Conservation (phyloP, 2,888 invertebrate species). For the Heteropelma amictum region DNA sequence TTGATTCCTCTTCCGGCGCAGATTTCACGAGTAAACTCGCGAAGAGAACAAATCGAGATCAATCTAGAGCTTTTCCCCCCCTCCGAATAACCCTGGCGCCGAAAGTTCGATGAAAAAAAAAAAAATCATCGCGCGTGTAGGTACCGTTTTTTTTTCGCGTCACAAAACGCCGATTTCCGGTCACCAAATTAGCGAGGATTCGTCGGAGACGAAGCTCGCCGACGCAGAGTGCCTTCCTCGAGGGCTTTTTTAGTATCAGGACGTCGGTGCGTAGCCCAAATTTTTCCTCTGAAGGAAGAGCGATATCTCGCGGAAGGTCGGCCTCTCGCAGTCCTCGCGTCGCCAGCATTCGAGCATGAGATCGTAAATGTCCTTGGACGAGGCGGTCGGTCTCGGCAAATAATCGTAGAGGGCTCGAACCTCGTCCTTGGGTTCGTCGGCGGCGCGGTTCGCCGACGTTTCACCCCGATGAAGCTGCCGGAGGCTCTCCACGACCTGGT, state of each 20-base stretch:
- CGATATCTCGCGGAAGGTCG: slow-evolving; percentile 89
- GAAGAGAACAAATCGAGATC: too few species aligned
- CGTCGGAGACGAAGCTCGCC: too few species aligned
- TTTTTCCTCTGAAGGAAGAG: slow-evolving; percentile 88
- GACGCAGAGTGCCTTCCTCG: slow-evolving; percentile 1
- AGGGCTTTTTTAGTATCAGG: slow-evolving; percentile 71
- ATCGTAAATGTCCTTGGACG: slow-evolving; percentile 90
- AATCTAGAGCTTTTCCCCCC: too few species aligned
- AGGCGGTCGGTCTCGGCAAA: slow-evolving; percentile 84
- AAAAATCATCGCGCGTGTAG: too few species aligned
- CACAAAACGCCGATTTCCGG: too few species aligned
- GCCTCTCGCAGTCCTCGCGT: slow-evolving; percentile 85
- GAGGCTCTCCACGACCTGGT: slow-evolving; percentile 89
- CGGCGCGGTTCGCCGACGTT: slow-evolving; percentile 57
- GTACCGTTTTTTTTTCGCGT: too few species aligned
- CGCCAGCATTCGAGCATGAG: slow-evolving; percentile 93
- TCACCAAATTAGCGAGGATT: too few species aligned
- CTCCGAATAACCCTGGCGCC: too few species aligned
- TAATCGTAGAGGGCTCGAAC: slow-evolving; percentile 78
- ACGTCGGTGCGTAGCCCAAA: slow-evolving; percentile 81
- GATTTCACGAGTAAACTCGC: too few species aligned
- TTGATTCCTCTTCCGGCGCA: too few species aligned
- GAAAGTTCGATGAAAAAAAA: too few species aligned
- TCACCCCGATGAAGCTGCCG: slow-evolving; percentile 84
- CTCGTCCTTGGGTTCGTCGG: slow-evolving; percentile 61